phyloP scores from a whole-genome alignment of 2,797 vertebrate species.

The Knipowitschia caucasica region DNA sequence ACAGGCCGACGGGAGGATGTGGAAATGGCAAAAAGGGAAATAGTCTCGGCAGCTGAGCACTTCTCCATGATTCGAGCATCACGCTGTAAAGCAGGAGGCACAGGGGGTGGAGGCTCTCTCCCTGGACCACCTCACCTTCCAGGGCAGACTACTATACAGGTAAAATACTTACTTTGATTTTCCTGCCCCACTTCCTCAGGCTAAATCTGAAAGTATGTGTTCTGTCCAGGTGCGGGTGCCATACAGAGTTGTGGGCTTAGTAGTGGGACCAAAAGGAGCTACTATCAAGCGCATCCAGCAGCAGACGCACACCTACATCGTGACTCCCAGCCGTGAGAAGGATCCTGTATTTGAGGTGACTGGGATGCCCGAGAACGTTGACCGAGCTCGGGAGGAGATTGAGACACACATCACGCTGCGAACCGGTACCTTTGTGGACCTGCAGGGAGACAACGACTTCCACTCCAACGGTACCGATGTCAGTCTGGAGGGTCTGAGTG shows the following conservation, averaged over 20 bases:
- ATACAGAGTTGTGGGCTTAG: constrained; percentile 93
- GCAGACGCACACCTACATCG: constrained; percentile 97
- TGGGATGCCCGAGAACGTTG: constrained; percentile 97
- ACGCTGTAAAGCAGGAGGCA: constrained; percentile 84
- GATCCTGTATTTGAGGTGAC: constrained; percentile 97
- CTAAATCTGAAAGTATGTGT: not conserved
- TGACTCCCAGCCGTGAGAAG: constrained; percentile 93
- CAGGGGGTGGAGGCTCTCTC: constrained; percentile 65
- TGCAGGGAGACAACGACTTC: constrained; percentile 92
- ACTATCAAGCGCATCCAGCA: constrained; percentile 98
- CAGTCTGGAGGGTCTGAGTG: constrained; percentile 85
- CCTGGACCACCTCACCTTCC: constrained; percentile 89
- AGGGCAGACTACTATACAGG: constrained; percentile 97
- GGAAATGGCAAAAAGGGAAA: constrained; percentile 96
- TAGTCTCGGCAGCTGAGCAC: constrained; percentile 92
- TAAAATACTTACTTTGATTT: constrained; percentile 41
- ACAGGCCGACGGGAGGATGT: constrained; percentile 94
- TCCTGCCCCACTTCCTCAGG: not conserved
- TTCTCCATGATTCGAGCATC: constrained; percentile 97
- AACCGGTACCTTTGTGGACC: constrained; percentile 89
- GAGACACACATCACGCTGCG: constrained; percentile 96
- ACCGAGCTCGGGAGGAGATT: constrained; percentile 92
- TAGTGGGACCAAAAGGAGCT: constrained; percentile 95
- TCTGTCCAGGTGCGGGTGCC: constrained; percentile 90
- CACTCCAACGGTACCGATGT: constrained; percentile 96